Base-by-base conservation (phyloP, 2,113 vertebrate species). In the Misgurnus mizolepis region DNA sequence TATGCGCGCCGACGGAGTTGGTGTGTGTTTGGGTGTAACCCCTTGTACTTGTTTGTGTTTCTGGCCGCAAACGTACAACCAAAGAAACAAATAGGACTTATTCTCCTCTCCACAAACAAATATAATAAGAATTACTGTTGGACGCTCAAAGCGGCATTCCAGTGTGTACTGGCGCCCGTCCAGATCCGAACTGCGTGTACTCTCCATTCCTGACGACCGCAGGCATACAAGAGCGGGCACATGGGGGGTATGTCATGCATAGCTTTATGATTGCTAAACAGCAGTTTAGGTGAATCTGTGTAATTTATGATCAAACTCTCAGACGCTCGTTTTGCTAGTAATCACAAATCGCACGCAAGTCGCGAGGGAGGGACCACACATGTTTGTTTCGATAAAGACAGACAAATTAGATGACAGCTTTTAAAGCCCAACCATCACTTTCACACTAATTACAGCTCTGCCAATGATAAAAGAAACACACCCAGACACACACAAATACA, bases 321-420 rank as follows among this genome's bases (percentile, higher is more conserved):
- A 85, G 77, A 78, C 58, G 17, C 41, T 84, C 62, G 11, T 55
- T 77, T 43, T 58, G 55, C 69, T 76, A 55, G 27, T 58, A 67
- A 75, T 74, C 43, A 50, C 50, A 67, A 84, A 88, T 71, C 67
- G 76, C 87, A 88, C 82, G 80, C 83, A 89, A 64, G 81, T 60
- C 45, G 53, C n/a, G 9, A 27, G 84, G 67, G 39, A 80, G 84
- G 90, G 90, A 91, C 93, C 92, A 93, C 92, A 92, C 89, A 90
- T 89, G 90, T 89, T 87, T 91, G 90, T 92, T 91, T 90, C 83
- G 87, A 92, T 90, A 90, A 92, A 92, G 89, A 90, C 90, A 90
- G 92, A 93, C 93, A 93, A 94, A 93, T 93, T 93, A 93, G 90
- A 93, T 84, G 82, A 91, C 90, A 91, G 88, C 86, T 79, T 91